A percentile compares a stretch with the other conserved stretches of the same genome.
Conservation (phyloP, 2,113 vertebrate genomes). For the Puma concolor region DNA sequence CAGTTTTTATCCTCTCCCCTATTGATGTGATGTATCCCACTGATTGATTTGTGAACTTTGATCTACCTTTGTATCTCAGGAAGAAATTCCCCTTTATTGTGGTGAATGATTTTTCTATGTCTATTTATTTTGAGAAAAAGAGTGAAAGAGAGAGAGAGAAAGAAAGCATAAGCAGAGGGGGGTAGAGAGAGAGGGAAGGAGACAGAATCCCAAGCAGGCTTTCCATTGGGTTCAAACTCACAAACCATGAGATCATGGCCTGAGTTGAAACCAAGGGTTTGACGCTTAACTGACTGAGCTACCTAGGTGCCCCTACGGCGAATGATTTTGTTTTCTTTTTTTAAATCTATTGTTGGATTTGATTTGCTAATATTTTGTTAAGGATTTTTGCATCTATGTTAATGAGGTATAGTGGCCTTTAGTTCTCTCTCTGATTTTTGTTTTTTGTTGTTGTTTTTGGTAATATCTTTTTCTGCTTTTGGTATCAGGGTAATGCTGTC, state of each 20-base stretch:
- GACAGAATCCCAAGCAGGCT: too few relatives aligned
- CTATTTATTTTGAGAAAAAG: too few relatives aligned
- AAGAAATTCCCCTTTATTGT: background rate
- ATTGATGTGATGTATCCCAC: background rate
- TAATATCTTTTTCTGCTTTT: background rate
- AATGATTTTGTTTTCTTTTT: background rate
- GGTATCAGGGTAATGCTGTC: background rate
- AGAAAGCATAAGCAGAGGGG: too few relatives aligned
- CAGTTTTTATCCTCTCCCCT: background rate
- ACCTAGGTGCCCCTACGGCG: background rate
- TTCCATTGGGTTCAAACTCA: too few relatives aligned
- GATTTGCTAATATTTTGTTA: background rate
- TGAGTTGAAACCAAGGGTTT: too few relatives aligned
- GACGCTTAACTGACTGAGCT: too few relatives aligned
- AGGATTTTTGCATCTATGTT: background rate
- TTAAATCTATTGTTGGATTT: background rate
- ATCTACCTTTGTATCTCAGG: background rate
- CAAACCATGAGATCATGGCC: too few relatives aligned
- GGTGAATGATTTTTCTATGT: background rate
- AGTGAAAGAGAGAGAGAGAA: too few relatives aligned
- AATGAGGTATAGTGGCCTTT: background rate
- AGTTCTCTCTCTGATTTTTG: background rate
- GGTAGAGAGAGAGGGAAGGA: too few relatives aligned
- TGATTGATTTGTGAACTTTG: background rate
- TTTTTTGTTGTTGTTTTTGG: background rate